Percentiles rank a stretch among this genome's conserved stretches.
Evolutionary conservation across 2,888 invertebrate species (phyloP).

Genomic region (Cancer borealis): DNA sequence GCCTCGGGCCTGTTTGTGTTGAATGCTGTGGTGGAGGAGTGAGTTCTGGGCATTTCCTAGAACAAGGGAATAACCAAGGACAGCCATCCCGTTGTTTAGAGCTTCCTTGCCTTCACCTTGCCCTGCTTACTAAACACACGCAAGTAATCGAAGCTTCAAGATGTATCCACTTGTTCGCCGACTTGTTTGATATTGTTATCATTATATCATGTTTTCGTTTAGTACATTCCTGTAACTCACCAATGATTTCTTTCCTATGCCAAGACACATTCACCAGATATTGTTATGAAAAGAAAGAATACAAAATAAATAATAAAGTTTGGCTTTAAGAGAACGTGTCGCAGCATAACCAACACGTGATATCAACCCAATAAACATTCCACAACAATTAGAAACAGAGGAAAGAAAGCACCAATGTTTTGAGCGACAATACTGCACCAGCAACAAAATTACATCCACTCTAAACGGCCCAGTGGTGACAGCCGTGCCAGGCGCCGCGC

Average conservation of each 20-base stretch:
- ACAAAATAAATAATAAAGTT: background rate
- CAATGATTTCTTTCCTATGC: too few relatives aligned
- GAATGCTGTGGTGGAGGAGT: background rate
- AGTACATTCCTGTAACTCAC: too few relatives aligned
- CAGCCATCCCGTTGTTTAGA: background rate
- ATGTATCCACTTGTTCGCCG: background rate
- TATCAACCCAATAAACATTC: background rate
- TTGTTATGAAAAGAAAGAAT: too few relatives aligned
- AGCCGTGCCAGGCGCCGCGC: background rate
- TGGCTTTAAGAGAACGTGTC: background rate
- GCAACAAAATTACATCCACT: background rate
- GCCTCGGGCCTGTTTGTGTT: background rate
- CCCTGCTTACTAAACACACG: background rate
- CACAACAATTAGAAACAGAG: background rate
- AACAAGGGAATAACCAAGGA: background rate
- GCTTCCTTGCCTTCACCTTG: background rate
- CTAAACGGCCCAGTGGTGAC: background rate
- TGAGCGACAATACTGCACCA: background rate
- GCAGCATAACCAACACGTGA: background rate
- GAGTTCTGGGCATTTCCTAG: background rate
- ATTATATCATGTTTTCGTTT: too few relatives aligned
- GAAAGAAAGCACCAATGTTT: background rate
- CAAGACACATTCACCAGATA: too few relatives aligned
- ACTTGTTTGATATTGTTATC: background rate
- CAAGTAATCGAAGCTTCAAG: background rate